Evolutionary conservation across 1,140 invertebrate species (phyloP), one percentile per base, ranked within the genome.

Genomic region (Probaryconus sp.): DNA sequence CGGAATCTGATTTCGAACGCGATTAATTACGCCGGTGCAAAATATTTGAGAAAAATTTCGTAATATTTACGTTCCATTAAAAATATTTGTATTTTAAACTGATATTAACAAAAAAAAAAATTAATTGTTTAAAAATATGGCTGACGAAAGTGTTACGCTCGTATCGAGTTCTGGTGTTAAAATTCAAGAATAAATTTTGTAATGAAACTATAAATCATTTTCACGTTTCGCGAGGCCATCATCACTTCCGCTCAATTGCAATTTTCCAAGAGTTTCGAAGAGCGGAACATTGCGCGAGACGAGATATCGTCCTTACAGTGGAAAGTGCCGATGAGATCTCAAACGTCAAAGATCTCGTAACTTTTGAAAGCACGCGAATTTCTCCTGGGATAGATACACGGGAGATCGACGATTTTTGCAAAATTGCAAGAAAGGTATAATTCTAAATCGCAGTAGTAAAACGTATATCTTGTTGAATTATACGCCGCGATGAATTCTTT

Each of bases 291-390:
- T 40, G 18, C 17, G 48, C 17, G 31, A 63, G 37, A 55, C 50
- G 42, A 61, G 43, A 61, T 56, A 55, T 38, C 64, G 64, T 53
- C 35, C 31, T 56, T 21, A 11, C 35, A 14, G 2, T 21, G n/a
- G 18, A 58, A 35, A 64, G 16, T 58, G 40, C 43, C 58, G 51
- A 64, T 58, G 58, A 64, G 68, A 58, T 64, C 58, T 63, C 67
- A 64, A 53, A 63, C 51, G 51, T 71, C 68, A 64, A 64, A 64
- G 68, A 71, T 71, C 68, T 64, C 68, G 53, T 71, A 71, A 71
- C 43, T 71, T 71, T 58, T 64, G 60, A 64, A 64, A 64, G 45
- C 58, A 38, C 17, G 24, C 35, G 53, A 71, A 71, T 71, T 64
- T 71, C 68, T 64, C 68, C 6, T 43, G 68, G 68, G 68, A 71